Percentiles rank a stretch among this genome's conserved stretches.
phyloP scores from a whole-genome alignment of 2,888 invertebrate genomes.

The Frankliniella intonsa region DNA sequence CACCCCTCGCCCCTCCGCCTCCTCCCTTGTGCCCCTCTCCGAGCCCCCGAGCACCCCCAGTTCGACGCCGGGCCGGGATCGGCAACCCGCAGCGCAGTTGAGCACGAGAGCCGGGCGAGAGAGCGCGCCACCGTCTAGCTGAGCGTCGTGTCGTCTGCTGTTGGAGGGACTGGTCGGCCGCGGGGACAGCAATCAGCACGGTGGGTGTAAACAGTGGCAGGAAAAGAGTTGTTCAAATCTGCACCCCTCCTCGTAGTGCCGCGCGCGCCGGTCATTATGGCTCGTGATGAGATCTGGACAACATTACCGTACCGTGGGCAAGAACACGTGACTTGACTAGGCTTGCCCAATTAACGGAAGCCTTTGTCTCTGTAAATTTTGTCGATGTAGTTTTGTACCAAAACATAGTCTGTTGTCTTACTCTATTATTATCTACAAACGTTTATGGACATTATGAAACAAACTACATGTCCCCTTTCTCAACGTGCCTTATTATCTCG shows the following conservation, averaged over 20 bases:
- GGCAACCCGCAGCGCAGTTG: neutral
- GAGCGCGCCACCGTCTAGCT: neutral
- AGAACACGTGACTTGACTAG: neutral
- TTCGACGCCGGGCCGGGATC: neutral
- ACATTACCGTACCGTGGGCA: neutral
- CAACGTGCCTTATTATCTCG: too few species aligned
- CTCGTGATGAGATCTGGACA: neutral
- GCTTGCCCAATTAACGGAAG: neutral
- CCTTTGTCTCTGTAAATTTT: too few species aligned
- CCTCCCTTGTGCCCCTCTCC: neutral
- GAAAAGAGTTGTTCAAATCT: too few species aligned
- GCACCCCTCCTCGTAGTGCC: neutral
- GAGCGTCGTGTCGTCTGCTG: neutral
- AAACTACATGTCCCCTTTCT: too few species aligned
- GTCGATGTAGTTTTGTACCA: too few species aligned
- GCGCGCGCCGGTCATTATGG: neutral
- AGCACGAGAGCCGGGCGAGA: too few species aligned
- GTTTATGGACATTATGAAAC: too few species aligned
- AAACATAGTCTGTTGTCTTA: too few species aligned
- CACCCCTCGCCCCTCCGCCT: neutral
- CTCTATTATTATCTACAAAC: too few species aligned
- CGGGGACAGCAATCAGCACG: neutral
- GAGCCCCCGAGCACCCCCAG: too few species aligned
- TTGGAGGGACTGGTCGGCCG: neutral
- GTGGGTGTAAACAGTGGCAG: neutral